Conservation (phyloP, 1,140 invertebrate species). For the Sitophilus oryzae region DNA sequence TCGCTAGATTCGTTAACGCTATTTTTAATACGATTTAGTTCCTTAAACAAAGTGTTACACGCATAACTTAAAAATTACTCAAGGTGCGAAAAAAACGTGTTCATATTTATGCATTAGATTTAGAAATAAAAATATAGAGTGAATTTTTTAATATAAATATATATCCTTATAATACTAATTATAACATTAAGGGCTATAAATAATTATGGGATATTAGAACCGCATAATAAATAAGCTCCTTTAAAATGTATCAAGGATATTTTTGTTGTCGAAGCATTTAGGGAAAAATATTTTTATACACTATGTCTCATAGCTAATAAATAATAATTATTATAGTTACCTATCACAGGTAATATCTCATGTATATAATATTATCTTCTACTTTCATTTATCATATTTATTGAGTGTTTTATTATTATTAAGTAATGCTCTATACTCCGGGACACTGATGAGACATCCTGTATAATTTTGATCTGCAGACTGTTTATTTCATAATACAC, state of each 20-base stretch:
- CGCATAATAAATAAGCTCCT: no score
- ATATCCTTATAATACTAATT: not conserved
- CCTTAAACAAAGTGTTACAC: not conserved
- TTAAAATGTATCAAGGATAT: no score
- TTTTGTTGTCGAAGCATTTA: no score
- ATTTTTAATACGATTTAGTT: not conserved
- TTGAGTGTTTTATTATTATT: no score
- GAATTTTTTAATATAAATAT: constrained; percentile 1
- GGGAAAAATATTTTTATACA: no score
- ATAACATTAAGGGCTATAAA: not conserved
- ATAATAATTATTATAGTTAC: no score
- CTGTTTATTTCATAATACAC: not conserved
- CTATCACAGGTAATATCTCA: no score
- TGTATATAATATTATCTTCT: no score
- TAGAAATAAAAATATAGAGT: not conserved
- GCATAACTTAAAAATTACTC: not conserved
- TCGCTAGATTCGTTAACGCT: not conserved
- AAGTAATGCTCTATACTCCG: no score
- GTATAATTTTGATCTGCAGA: not conserved
- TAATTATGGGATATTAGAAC: not conserved
- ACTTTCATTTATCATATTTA: no score
- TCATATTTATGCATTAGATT: constrained; percentile 8
- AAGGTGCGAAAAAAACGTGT: constrained; percentile 7
- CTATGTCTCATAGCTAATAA: no score
- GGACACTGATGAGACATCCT: not conserved